Conservation (phyloP, 2,113 vertebrate species). For the Xiphophorus maculatus region DNA sequence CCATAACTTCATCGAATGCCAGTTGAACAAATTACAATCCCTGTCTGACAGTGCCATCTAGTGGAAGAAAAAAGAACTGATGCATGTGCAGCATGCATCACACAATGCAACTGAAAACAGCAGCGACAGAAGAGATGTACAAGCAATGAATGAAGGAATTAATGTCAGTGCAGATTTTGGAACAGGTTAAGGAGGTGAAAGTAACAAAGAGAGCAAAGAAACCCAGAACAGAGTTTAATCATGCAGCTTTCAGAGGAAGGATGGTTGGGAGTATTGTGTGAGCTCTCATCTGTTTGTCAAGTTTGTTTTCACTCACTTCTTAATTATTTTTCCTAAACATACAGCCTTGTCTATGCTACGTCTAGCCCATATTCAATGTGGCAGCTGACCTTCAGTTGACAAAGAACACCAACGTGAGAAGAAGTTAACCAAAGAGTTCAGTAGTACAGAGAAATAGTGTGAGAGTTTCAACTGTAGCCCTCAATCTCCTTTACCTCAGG, state of each 20-base stretch:
- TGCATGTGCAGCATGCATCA: neutral
- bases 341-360: neutral
- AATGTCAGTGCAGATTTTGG: neutral
- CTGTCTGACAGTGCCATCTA: constrained; percentile 48
- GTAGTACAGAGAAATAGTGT: neutral
- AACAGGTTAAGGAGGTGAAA: constrained; percentile 6
- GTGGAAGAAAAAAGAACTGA: constrained; percentile 17
- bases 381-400: neutral
- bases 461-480: constrained; percentile 15
- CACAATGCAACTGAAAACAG: neutral
- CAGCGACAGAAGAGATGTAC: neutral
- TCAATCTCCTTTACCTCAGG: constrained; percentile 68
- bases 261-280: too few relatives aligned
- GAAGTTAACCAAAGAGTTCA: neutral
- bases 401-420: neutral
- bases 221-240: constrained; percentile 13
- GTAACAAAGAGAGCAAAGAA: constrained; percentile 18
- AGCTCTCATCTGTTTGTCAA: neutral
- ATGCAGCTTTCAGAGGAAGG: neutral
- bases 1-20: neutral
- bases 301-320: neutral
- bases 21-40: constrained; percentile 1
- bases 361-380: neutral
- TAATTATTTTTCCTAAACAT: neutral
- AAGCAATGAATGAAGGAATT: neutral